Conservation (phyloP, 2,797 vertebrate genomes). For the Lutra lutra region DNA sequence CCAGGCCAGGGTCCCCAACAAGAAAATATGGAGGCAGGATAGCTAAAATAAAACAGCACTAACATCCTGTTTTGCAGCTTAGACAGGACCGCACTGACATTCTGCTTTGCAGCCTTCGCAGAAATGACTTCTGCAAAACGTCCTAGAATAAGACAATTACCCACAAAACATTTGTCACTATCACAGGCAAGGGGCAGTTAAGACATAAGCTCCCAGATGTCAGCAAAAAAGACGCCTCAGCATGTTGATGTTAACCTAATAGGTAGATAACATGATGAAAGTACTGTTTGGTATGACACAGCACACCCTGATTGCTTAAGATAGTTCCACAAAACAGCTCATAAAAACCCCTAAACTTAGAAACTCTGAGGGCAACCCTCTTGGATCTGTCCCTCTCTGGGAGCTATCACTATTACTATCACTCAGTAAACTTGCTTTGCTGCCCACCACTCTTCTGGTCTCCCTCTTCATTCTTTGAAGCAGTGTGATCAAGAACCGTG, state of each 20-base stretch:
- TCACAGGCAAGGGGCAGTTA: not conserved
- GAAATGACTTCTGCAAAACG: not conserved
- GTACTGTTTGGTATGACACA: not conserved
- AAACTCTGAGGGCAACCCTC: not conserved
- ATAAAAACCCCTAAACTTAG: not conserved
- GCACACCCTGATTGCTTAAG: not conserved
- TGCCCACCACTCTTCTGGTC: not conserved
- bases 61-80: not conserved
- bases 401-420: not conserved
- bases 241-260: not conserved
- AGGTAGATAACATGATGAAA: not conserved
- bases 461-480: not conserved
- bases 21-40: not conserved
- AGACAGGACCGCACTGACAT: not conserved
- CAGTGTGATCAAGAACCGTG: accelerated
- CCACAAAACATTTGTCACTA: not conserved
- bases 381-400: not conserved
- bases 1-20: not conserved
- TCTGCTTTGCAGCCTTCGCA: not conserved
- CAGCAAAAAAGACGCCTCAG: not conserved
- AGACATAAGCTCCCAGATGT: not conserved
- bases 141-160: not conserved
- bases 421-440: not conserved
- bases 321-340: not conserved
- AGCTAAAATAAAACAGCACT: not conserved